Base-by-base conservation (phyloP, 2,797 vertebrate species). In the Acanthurus tractus region DNA sequence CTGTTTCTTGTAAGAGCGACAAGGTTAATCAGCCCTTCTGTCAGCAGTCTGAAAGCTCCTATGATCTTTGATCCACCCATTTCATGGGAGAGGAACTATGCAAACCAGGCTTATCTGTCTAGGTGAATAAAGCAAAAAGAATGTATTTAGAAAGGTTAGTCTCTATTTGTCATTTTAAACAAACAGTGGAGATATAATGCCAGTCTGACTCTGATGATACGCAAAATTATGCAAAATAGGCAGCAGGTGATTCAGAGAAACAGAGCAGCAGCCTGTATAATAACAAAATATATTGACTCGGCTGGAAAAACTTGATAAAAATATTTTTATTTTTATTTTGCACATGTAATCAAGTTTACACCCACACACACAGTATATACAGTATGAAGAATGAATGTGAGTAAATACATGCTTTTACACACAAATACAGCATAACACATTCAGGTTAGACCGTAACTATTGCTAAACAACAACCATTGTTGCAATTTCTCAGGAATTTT, bases 151-250 rank as follows among this genome's bases (percentile, higher is more conserved):
- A 6, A 15, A 15, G 53, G 34, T 23, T 40, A 25, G 3, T 46
- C 8, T 14, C 2, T 12, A 1, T 34, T 52, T 50, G 9, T 58
- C 36, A 1, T 25, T 14, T 29, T 49, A 29, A 63, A 63, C 20
- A 63, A 40, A 4, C 23, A 58, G 15, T 46, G 14, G 0, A 25
- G 4, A 17, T 22, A 2, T 70, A 0, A 9, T 20, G 48, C 62
- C 5, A 23, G 7, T 40, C 3, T 0, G 3, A 8, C 2, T 9
- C 9, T 22, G 11, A 58, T 44, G 25, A 70, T 42, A 65, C 59
- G 8, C 61, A 69, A 63, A 73, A 50, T n/a, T 25, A 44, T 23
- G 10, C 11, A 40, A 48, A 67, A 34, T 40, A 55, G 40, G 29
- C 40, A 23, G 25, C 44, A 25, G 36, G 22, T 50, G 17, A 50